Percentiles rank a stretch among this genome's conserved stretches.
Conservation (phyloP, 2,113 vertebrate species). For the Neotragus pygmaeus region DNA sequence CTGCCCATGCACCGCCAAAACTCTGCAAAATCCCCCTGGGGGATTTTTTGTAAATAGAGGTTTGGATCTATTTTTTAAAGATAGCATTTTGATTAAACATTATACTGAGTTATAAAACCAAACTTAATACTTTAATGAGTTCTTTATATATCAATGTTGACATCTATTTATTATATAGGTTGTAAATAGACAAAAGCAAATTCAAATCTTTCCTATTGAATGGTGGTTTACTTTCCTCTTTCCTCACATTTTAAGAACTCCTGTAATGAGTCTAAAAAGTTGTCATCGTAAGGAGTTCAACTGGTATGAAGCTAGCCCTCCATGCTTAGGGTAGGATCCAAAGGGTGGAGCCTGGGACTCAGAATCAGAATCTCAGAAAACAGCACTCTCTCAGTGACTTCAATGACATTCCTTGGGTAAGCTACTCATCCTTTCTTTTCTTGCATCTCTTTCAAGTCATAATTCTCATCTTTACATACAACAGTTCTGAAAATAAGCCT, state of each 20-base stretch:
- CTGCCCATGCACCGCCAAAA: not conserved
- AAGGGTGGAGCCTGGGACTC: not conserved
- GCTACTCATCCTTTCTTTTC: not conserved
- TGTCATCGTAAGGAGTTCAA: not conserved
- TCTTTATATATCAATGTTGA: not conserved
- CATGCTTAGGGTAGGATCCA: not conserved
- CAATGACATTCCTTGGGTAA: not conserved
- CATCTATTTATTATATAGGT: not conserved
- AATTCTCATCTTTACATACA: not conserved
- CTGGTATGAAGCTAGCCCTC: not conserved
- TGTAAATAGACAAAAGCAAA: conserved; percentile 15
- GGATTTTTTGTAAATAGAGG: not conserved
- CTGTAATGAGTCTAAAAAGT: not conserved
- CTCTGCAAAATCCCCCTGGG: not conserved
- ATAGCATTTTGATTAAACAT: not conserved
- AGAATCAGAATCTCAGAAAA: not conserved
- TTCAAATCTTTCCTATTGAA: not conserved
- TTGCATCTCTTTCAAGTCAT: not conserved
- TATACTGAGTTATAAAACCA: not conserved
- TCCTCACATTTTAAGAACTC: conserved; percentile 26
- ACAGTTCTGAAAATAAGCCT: not conserved
- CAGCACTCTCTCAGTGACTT: not conserved
- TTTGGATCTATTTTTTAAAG: not conserved
- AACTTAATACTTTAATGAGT: not conserved
- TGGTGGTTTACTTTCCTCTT: not conserved